These are phyloP conservation scores for Parazoanthus darwini DNA, from an alignment of 92 coral and sea anemone genomes.

Conservation along the genomic window DNA sequence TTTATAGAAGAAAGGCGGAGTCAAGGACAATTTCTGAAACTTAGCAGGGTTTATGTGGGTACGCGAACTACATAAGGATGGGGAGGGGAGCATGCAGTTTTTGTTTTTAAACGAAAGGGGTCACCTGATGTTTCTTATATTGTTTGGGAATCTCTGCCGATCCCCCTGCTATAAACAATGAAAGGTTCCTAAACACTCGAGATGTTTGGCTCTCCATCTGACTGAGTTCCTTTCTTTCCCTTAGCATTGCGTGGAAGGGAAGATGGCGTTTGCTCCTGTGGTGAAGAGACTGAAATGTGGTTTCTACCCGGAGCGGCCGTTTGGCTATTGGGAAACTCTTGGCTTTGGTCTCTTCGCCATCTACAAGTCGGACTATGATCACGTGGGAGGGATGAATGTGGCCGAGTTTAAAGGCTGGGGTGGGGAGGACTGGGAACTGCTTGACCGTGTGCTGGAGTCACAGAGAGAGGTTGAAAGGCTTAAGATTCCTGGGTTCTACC, in stretches of 20 bases:
- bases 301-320: slow-evolving; percentile 69
- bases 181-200: too few relatives aligned
- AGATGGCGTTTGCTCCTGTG: slow-evolving; percentile 95
- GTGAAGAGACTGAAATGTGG: slow-evolving; percentile 89
- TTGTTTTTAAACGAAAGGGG: too few relatives aligned
- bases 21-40: too few relatives aligned
- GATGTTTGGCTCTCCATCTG: not conserved
- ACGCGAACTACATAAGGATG: too few relatives aligned
- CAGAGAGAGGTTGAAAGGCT: slow-evolving; percentile 83
- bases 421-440: slow-evolving; percentile 96
- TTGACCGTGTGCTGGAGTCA: slow-evolving; percentile 81
- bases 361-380: slow-evolving; percentile 88
- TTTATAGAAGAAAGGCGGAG: too few relatives aligned
- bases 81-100: too few relatives aligned
- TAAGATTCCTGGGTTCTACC: slow-evolving; percentile 80
- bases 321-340: slow-evolving; percentile 90
- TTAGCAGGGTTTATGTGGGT: too few relatives aligned
- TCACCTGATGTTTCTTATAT: too few relatives aligned
- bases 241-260: slow-evolving; percentile 86
- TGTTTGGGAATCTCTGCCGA: too few relatives aligned
- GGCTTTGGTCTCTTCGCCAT: slow-evolving; percentile 86
- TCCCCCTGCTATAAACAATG: too few relatives aligned
- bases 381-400: slow-evolving; percentile 83
- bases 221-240: not conserved
- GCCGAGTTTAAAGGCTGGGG: slow-evolving; percentile 81